Percentiles rank a stretch among this genome's conserved stretches.
These are phyloP conservation scores for Armadillidium nasatum DNA, from an alignment of 1,140 invertebrate genomes.

Conservation along the genomic window DNA sequence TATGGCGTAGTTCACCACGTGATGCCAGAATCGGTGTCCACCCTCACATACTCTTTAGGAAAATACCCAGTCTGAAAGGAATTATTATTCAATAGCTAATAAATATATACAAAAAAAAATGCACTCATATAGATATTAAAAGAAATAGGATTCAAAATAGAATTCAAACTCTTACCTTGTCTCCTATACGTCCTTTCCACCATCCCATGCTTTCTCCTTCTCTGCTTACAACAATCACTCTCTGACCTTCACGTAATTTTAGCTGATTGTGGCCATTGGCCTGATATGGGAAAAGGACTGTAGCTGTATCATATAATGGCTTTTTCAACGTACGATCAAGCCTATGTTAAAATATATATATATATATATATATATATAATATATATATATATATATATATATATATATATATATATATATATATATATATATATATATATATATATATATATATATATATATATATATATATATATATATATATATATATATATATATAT, in stretches of 20 bases:
- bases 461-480: too few relatives aligned
- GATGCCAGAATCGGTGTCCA: conserved; percentile 1
- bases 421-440: too few relatives aligned
- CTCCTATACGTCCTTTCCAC: conserved; percentile 43
- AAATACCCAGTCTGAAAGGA: conserved; percentile 1
- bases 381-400: too few relatives aligned
- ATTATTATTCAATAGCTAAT: too few relatives aligned
- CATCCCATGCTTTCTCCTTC: conserved; percentile 39
- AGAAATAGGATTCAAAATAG: too few relatives aligned
- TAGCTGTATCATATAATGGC: conserved; percentile 38
- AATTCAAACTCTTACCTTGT: conserved; percentile 36
- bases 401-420: too few relatives aligned
- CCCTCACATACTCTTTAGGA: neutral
- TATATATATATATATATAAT: too few relatives aligned
- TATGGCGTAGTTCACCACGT: conserved; percentile 18
- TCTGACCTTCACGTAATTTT: conserved; percentile 25
- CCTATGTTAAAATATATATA: too few relatives aligned
- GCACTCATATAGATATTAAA: neutral
- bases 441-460: too few relatives aligned
- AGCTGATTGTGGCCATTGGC: conserved; percentile 32
- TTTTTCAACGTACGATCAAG: conserved; percentile 27
- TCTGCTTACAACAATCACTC: conserved; percentile 34
- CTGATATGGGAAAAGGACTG: conserved; percentile 29
- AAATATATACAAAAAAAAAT: too few relatives aligned
- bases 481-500: too few relatives aligned